Percentiles rank a stretch among this genome's conserved stretches.
Evolutionary conservation across 2,888 invertebrate genomes (phyloP).

Genomic region (Tethea ocularis): DNA sequence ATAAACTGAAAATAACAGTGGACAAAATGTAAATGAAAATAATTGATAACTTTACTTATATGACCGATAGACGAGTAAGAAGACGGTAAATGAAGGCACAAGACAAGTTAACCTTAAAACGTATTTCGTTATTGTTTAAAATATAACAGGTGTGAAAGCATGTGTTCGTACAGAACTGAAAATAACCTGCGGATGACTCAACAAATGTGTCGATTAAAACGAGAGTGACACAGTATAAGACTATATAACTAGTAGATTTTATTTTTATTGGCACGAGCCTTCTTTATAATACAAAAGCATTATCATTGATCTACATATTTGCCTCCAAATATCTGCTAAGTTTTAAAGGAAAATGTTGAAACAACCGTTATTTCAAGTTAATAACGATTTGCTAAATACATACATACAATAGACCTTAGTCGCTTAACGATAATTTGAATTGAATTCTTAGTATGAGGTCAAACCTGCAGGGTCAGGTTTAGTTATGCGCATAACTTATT

Average conservation of each 20-base stretch:
- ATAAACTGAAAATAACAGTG: not conserved
- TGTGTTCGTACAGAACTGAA: conserved; percentile 10
- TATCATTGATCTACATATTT: not conserved
- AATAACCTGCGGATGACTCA: conserved; percentile 13
- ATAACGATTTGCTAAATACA: not conserved
- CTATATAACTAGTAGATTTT: not conserved
- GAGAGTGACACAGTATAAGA: not conserved
- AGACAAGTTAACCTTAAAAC: conserved; percentile 2
- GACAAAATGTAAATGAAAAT: not conserved
- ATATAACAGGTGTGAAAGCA: conserved; percentile 1
- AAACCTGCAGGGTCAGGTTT: conserved; percentile 6
- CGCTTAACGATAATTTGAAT: conserved; percentile 1
- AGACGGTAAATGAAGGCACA: not conserved
- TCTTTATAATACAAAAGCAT: too few species aligned
- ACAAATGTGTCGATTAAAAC: not conserved
- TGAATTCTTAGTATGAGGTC: conserved; percentile 5
- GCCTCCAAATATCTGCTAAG: not conserved
- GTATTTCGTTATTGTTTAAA: conserved; percentile 9
- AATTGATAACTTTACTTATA: not conserved
- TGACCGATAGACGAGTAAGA: not conserved
- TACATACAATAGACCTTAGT: not conserved
- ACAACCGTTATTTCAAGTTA: not conserved
- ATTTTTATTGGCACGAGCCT: not conserved
- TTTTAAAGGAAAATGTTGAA: not conserved
- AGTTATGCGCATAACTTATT: conserved; percentile 8